These are phyloP conservation scores for Diachasmimorpha longicaudata DNA, from an alignment of 1,140 invertebrate genomes.

Conservation along the genomic window DNA sequence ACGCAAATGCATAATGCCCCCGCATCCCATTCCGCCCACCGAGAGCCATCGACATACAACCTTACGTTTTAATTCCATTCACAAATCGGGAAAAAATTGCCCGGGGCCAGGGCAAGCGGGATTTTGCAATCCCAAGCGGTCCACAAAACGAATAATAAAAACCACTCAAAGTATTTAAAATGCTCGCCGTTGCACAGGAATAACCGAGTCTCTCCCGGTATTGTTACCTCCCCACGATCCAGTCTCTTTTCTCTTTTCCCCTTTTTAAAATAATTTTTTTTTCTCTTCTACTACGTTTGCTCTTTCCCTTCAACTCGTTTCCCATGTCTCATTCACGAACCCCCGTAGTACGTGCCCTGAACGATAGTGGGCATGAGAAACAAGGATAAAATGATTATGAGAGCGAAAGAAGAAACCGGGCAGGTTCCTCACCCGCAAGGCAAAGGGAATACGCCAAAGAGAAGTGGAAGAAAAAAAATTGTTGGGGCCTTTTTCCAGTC, in stretches of 20 bases:
- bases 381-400: conserved; percentile 20
- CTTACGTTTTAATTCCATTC: neutral
- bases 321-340: conserved; percentile 20
- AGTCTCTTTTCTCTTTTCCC: neutral
- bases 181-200: neutral
- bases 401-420: conserved; percentile 34
- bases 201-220: neutral
- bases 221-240: neutral
- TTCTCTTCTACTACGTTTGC: neutral
- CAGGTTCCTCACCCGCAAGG: conserved; percentile 44
- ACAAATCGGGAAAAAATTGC: conserved; percentile 11
- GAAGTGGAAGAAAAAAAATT: neutral
- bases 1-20: neutral
- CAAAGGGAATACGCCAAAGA: conserved; percentile 10
- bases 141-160: conserved; percentile 21
- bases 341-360: neutral
- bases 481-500: conserved; percentile 37
- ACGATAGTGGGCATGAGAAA: conserved; percentile 26
- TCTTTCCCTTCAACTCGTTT: neutral
- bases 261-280: conserved; percentile 11
- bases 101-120: neutral
- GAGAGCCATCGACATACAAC: neutral
- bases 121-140: conserved; percentile 14
- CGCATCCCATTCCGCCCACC: neutral
- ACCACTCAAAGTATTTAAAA: conserved; percentile 30